A percentile compares a stretch with the other conserved stretches of the same genome.
Conservation (phyloP, 1,140 invertebrate genomes). For the Macrocentrus cingulum region DNA sequence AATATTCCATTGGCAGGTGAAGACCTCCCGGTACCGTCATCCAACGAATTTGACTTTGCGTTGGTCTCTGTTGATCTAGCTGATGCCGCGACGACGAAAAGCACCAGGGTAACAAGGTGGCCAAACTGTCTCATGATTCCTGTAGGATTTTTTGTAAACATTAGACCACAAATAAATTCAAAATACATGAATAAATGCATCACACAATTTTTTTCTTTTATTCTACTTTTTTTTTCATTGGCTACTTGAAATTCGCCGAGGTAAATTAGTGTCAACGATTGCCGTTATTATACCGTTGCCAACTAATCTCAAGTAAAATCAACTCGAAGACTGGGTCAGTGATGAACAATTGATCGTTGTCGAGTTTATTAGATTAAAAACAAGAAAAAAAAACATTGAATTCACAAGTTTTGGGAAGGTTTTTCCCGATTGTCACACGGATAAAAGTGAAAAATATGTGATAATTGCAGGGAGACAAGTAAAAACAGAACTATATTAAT, state of each 20-base stretch:
- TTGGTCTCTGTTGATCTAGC: constrained; percentile 57
- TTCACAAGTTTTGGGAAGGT: neutral
- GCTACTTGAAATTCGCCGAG: constrained; percentile 4
- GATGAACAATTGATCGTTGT: neutral
- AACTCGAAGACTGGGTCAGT: constrained; percentile 25
- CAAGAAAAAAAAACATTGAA: too few species aligned
- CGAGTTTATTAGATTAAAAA: neutral
- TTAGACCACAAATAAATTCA: too few species aligned
- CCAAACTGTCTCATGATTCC: constrained; percentile 39
- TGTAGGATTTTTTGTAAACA: too few species aligned
- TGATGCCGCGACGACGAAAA: constrained; percentile 43
- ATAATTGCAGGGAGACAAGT: too few species aligned
- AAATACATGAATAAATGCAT: too few species aligned
- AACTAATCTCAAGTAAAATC: constrained; percentile 18
- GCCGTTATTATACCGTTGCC: constrained; percentile 29
- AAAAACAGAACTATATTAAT: neutral
- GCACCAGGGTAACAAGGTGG: constrained; percentile 38
- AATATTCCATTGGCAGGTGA: constrained; percentile 50
- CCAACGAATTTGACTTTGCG: constrained; percentile 52
- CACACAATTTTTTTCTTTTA: too few species aligned
- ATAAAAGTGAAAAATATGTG: too few species aligned
- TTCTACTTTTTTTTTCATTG: neutral
- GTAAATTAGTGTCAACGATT: neutral
- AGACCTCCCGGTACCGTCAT: constrained; percentile 51
- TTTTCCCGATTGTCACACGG: neutral